Conservation (phyloP, 2,888 invertebrate genomes). For the Parelbella ahira region DNA sequence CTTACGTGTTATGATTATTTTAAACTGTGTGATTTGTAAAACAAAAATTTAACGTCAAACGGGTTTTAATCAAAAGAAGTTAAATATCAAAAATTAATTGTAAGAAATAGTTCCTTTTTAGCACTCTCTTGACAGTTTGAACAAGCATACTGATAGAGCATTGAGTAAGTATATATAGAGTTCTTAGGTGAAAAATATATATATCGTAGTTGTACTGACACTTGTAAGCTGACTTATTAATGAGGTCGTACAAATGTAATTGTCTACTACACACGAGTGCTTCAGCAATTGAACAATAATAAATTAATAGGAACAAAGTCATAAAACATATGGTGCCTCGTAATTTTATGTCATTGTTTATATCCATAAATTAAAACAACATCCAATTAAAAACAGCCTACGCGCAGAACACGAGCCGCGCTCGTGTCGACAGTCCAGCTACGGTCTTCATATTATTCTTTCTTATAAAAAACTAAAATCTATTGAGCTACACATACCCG, state of each 20-base stretch:
- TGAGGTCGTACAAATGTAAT: slow-evolving; percentile 5
- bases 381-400: slow-evolving; percentile 64
- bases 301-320: slow-evolving; percentile 19
- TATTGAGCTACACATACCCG: slow-evolving; percentile 44
- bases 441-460: slow-evolving; percentile 21
- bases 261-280: slow-evolving; percentile 4
- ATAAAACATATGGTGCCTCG: slow-evolving; percentile 20
- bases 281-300: slow-evolving; percentile 15
- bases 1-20: no score
- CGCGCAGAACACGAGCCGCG: slow-evolving; percentile 33
- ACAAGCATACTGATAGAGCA: no score
- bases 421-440: slow-evolving; percentile 26
- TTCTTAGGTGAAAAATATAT: no score
- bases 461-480: slow-evolving; percentile 29
- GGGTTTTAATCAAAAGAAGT: no score
- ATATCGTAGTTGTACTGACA: no score
- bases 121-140: no score
- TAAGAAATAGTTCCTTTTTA: no score
- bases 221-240: no score
- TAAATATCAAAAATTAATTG: no score
- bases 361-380: slow-evolving; percentile 43
- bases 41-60: no score
- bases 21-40: no score
- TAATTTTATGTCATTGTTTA: slow-evolving; percentile 28
- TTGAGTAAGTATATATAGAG: no score